Percentiles rank a stretch among this genome's conserved stretches.
These are phyloP conservation scores for Pectinophora gossypiella DNA, from an alignment of 1,140 invertebrate species.

Conservation along the genomic window DNA sequence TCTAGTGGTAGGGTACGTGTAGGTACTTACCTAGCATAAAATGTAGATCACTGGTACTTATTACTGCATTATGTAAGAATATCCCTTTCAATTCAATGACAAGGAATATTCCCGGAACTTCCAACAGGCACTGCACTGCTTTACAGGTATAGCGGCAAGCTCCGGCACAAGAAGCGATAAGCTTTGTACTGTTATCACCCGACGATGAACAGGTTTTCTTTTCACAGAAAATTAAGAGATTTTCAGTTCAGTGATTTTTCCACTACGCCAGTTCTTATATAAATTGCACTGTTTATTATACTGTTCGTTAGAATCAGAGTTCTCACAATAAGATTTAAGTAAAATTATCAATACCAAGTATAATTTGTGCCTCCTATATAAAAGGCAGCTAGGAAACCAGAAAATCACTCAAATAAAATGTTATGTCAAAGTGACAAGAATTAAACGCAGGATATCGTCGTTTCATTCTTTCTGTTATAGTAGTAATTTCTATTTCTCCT, in stretches of 20 bases:
- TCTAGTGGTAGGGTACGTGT: neutral
- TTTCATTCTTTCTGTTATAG: neutral
- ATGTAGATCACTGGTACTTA: conserved; percentile 20
- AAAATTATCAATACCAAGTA: neutral
- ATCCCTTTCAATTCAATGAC: no score
- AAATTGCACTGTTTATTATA: neutral
- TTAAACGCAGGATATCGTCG: neutral
- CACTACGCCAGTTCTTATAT: neutral
- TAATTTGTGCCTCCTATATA: neutral
- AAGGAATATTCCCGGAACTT: no score
- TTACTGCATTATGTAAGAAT: conserved; percentile 28
- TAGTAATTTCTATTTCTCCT: no score
- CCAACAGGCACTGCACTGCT: no score
- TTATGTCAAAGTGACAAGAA: neutral
- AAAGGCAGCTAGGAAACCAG: neutral
- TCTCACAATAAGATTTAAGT: neutral
- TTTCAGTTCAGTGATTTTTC: neutral
- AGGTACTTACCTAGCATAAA: conserved; percentile 39
- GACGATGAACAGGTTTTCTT: conserved; percentile 7
- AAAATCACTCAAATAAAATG: neutral
- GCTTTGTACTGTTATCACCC: conserved; percentile 14
- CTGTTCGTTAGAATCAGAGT: neutral
- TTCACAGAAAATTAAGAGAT: neutral
- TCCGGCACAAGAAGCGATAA: neutral
- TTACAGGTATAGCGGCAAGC: neutral